Evolutionary conservation across 2,113 vertebrate species (phyloP), one percentile per base, ranked within the genome.

Genomic region (Galemys pyrenaicus): DNA sequence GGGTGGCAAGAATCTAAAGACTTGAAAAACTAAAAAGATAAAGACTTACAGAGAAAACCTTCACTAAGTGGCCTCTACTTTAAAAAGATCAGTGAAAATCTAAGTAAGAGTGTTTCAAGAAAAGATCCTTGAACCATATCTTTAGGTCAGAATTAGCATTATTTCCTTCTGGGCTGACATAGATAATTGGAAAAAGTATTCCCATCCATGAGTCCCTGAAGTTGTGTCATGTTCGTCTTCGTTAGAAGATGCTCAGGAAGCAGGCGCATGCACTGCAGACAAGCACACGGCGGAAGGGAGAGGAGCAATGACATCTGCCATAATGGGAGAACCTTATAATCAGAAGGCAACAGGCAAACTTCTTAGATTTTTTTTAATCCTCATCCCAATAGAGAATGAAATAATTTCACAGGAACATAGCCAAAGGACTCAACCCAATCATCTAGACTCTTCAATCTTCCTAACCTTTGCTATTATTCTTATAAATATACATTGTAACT

Each of bases 111-210:
- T n/a, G 16, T n/a, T 13, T 95, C 92, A 41, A 95, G 93, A 94
- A 95, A 97, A 95, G 11, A 89, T 92, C 92, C 96, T 97, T 97
- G 97, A 97, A 97, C 96, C 92, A 30, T 86, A 93, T 79, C 97
- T 95, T 96, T 94, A 35, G 58, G 97, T 96, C 94, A 97, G 89
- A 98, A 98, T 97, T 98, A 98, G 97, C 95, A 97, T 97, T 96
- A 95, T 95, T 97, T 97, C 94, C 97, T 94, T 96, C 0, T 30
- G 70, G 94, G 92, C 95, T 97, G 92, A 97, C 92, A 96, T 0
- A 19, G 79, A 92, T 97, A 96, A 97, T 97, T 98, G 97, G 97
- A 89, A 87, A 96, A 96, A 96, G 58, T 94, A 93, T 97, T 96
- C 87, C 91, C 96, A 58, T 67, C 74, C 97, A 94, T 28, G 97